A percentile compares a stretch with the other conserved stretches of the same genome.
These are phyloP conservation scores for Mustela lutreola DNA, from an alignment of 2,113 vertebrate species.

Conservation along the genomic window DNA sequence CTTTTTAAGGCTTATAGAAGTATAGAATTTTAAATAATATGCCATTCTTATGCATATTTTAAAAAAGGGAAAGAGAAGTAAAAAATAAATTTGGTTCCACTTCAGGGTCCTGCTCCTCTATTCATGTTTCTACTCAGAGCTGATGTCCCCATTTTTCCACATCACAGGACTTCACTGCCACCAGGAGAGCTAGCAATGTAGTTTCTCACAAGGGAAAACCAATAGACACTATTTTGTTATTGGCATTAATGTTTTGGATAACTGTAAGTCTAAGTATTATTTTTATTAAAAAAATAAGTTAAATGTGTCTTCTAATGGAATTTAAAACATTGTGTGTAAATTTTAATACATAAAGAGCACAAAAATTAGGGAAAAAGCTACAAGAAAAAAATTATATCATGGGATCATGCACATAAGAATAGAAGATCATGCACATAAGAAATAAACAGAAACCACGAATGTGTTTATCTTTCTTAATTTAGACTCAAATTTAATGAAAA, in stretches of 20 bases:
- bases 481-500: neutral
- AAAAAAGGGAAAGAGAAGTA: neutral
- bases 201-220: neutral
- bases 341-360: neutral
- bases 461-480: neutral
- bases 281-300: neutral
- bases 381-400: neutral
- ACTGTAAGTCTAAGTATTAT: neutral
- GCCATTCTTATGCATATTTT: neutral
- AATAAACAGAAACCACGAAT: neutral
- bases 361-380: neutral
- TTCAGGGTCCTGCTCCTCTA: neutral
- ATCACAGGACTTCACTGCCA: neutral
- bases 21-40: neutral
- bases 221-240: neutral
- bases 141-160: neutral
- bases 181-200: neutral
- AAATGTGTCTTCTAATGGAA: neutral
- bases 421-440: neutral
- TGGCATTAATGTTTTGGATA: neutral
- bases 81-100: neutral
- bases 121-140: neutral
- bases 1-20: neutral
- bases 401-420: neutral
- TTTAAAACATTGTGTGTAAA: neutral